These are phyloP conservation scores for Psittacula derbiana DNA, from an alignment of 2,797 vertebrate genomes.

Conservation along the genomic window DNA sequence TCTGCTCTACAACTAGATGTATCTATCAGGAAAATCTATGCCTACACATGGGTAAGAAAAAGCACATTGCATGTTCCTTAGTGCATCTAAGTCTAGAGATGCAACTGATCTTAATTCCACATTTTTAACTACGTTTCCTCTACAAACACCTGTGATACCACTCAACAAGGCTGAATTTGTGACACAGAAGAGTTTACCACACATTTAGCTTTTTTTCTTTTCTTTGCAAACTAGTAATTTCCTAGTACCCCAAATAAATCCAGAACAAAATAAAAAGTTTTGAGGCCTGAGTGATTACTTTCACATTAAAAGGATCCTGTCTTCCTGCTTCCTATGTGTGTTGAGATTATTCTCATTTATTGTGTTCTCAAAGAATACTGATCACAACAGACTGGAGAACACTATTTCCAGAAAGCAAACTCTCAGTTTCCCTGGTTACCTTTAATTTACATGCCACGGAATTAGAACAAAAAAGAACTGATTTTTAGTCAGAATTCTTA, in stretches of 20 bases:
- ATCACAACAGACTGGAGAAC: constrained; percentile 25
- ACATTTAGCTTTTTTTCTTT: background rate
- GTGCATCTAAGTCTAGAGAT: background rate
- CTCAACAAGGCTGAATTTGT: background rate
- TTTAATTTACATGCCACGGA: constrained; percentile 42
- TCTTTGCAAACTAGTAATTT: background rate
- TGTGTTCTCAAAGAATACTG: background rate
- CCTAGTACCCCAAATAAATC: background rate
- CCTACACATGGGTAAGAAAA: background rate
- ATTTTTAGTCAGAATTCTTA: constrained; percentile 1
- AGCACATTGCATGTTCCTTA: background rate
- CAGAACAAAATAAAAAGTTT: background rate
- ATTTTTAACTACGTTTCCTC: background rate
- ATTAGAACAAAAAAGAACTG: constrained; percentile 11
- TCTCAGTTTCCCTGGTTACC: constrained; percentile 62
- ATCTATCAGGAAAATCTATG: background rate
- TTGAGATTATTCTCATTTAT: background rate
- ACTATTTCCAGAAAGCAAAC: constrained; percentile 45
- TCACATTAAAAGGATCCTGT: background rate
- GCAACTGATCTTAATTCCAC: background rate
- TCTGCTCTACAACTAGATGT: background rate
- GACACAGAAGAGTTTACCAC: background rate
- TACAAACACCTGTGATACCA: background rate
- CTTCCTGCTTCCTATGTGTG: background rate
- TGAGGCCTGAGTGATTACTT: background rate